Conservation (phyloP, 2,888 invertebrate genomes). For the Iphiclides podalirius region DNA sequence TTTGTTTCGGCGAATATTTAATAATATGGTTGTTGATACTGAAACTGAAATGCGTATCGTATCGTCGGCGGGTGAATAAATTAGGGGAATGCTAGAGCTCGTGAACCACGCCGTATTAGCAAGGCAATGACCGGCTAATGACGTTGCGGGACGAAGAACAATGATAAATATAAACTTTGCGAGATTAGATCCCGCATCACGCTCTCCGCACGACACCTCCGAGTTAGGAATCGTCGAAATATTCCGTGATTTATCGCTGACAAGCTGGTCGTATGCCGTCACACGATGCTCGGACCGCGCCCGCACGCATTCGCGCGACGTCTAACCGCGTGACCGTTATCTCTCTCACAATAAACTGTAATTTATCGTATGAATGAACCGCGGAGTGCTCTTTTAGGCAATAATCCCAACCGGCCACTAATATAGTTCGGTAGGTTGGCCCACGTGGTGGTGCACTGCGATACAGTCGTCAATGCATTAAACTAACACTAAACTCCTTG, state of each 20-base stretch:
- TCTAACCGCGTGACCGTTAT: conserved; percentile 27
- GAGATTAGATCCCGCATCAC: conserved; percentile 29
- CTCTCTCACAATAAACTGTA: conserved; percentile 18
- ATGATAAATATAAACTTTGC: conserved; percentile 28
- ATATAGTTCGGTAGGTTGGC: too few relatives aligned
- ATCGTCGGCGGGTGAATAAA: too few relatives aligned
- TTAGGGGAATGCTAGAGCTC: too few relatives aligned
- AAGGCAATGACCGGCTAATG: conserved; percentile 26
- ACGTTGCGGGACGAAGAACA: conserved; percentile 19
- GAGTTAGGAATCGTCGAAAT: conserved; percentile 34
- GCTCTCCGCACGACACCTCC: conserved; percentile 26
- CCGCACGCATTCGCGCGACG: conserved; percentile 40
- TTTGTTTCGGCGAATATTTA: conserved; percentile 10
- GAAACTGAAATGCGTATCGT: neutral
- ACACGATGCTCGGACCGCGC: conserved; percentile 16
- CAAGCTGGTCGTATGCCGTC: conserved; percentile 17
- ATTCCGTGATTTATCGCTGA: conserved; percentile 29
- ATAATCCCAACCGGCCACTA: neutral
- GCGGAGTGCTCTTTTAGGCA: neutral
- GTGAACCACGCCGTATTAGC: neutral
- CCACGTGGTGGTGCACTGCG: too few relatives aligned
- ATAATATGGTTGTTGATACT: neutral
- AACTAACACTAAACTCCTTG: too few relatives aligned
- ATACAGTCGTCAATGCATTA: too few relatives aligned
- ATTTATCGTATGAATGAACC: conserved; percentile 19